A percentile compares a stretch with the other conserved stretches of the same genome.
These are phyloP conservation scores for Sinocyclocheilus maitianheensis DNA, from an alignment of 2,113 vertebrate genomes.

Conservation along the genomic window DNA sequence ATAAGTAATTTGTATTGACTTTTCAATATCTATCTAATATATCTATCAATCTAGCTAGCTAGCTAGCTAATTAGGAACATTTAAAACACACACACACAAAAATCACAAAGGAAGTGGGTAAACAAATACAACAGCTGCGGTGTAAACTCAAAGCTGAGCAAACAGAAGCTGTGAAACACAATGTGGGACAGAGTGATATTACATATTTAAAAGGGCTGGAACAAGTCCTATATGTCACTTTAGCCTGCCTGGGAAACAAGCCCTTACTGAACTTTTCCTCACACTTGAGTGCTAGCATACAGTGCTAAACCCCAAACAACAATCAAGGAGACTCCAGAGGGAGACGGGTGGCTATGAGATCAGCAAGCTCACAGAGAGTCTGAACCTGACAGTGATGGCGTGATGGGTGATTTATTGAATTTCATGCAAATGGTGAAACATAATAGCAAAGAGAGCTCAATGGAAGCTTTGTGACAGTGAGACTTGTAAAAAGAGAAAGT, in stretches of 20 bases:
- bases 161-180: constrained; percentile 10
- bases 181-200: neutral
- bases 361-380: constrained; percentile 3
- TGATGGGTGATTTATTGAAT: constrained; percentile 5
- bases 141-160: neutral
- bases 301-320: neutral
- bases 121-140: neutral
- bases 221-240: constrained; percentile 5
- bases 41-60: neutral
- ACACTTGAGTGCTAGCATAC: constrained; percentile 6
- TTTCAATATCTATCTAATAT: neutral
- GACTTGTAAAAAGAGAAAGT: neutral
- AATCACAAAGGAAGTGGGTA: neutral
- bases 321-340: constrained; percentile 9
- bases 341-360: neutral
- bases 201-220: neutral
- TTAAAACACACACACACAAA: neutral
- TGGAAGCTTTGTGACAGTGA: constrained; percentile 14
- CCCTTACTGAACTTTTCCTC: constrained; percentile 4
- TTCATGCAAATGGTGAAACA: constrained; percentile 42
- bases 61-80: neutral
- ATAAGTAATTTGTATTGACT: too few species aligned
- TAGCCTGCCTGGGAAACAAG: constrained; percentile 20
- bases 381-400: neutral
- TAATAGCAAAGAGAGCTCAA: constrained; percentile 10